A percentile compares a stretch with the other conserved stretches of the same genome.
Evolutionary conservation across 2,797 vertebrate species (phyloP).

Genomic region (Arctocebus calabarensis): DNA sequence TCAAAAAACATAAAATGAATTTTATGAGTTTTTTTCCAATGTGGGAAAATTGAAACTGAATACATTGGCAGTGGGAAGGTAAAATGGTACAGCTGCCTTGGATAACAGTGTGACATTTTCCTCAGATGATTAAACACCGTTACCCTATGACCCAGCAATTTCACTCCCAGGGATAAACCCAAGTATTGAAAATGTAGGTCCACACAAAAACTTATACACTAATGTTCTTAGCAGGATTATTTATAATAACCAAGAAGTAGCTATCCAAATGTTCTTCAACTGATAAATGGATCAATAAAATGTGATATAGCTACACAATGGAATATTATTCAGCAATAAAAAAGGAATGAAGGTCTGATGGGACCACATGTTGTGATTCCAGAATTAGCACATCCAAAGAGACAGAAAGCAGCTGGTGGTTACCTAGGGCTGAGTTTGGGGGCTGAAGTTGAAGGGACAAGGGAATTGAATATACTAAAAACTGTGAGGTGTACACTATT

Average conservation of each 20-base stretch:
- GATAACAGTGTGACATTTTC: neutral
- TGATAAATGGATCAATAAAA: neutral
- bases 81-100: neutral
- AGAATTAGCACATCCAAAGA: neutral
- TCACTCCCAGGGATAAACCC: neutral
- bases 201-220: neutral
- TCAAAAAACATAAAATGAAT: neutral
- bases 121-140: neutral
- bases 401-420: neutral
- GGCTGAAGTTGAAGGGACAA: neutral
- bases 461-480: conserved; percentile 3
- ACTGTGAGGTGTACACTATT: neutral
- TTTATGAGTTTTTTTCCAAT: neutral
- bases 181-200: neutral
- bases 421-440: neutral
- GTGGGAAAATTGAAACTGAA: neutral
- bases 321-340: neutral
- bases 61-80: neutral
- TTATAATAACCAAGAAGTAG: neutral
- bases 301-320: neutral
- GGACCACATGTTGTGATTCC: neutral
- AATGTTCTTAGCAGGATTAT: neutral
- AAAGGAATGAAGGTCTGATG: neutral
- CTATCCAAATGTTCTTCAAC: neutral
- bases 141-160: neutral